A percentile compares a stretch with the other conserved stretches of the same genome.
phyloP scores from a whole-genome alignment of 2,113 vertebrate genomes.

The Perccottus glenii region DNA sequence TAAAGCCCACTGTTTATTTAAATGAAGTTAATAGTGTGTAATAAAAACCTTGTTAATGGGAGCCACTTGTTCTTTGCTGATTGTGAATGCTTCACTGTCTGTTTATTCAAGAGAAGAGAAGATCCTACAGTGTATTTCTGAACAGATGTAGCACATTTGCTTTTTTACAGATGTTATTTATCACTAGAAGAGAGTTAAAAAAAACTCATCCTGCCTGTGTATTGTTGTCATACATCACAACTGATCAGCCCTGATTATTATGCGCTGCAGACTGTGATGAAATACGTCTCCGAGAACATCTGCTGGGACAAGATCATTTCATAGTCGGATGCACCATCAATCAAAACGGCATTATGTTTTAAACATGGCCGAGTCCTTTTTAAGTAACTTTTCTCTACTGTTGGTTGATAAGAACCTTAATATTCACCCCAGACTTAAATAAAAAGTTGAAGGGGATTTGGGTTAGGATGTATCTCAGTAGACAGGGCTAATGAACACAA shows the following conservation, averaged over 20 bases:
- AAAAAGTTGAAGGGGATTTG: slow-evolving; percentile 39
- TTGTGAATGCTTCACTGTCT: too few relatives aligned
- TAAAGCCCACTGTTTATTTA: too few relatives aligned
- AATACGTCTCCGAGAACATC: slow-evolving; percentile 15
- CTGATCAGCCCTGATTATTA: slow-evolving; percentile 49
- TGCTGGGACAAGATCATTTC: slow-evolving; percentile 29
- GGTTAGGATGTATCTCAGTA: slow-evolving; percentile 51
- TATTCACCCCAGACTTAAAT: slow-evolving; percentile 29
- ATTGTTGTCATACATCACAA: slow-evolving; percentile 43
- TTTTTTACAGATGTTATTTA: slow-evolving; percentile 57
- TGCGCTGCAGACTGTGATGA: slow-evolving; percentile 29
- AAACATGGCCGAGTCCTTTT: slow-evolving; percentile 26
- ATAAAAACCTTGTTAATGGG: too few relatives aligned
- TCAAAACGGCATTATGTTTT: slow-evolving; percentile 16
- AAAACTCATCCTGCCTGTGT: slow-evolving; percentile 27
- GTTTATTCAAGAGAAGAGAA: not conserved
- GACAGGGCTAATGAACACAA: slow-evolving; percentile 65
- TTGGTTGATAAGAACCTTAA: slow-evolving; percentile 54
- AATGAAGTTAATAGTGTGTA: too few relatives aligned
- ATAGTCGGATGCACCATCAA: not conserved
- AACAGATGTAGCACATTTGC: slow-evolving; percentile 30
- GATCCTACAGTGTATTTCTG: slow-evolving; percentile 5
- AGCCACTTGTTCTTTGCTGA: too few relatives aligned
- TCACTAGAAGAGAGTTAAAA: slow-evolving; percentile 42
- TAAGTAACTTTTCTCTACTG: slow-evolving; percentile 7